Conservation (phyloP, 2,113 vertebrate species). For the Stictonetta naevosa region DNA sequence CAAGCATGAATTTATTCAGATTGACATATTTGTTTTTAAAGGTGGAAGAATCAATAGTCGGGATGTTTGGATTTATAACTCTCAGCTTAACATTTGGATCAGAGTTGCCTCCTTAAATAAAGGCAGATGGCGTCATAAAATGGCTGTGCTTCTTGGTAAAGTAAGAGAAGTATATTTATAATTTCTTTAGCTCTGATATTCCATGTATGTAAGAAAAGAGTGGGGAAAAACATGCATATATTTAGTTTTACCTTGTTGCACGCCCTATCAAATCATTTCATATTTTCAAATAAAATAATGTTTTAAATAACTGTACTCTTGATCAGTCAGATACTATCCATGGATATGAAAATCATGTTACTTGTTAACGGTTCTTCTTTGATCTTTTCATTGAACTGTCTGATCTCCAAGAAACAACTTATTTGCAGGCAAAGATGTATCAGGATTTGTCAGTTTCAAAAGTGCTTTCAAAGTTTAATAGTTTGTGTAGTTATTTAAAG, state of each 20-base stretch:
- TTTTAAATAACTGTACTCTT: background rate
- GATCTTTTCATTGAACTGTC: background rate
- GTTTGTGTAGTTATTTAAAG: background rate
- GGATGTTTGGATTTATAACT: slow-evolving; percentile 99
- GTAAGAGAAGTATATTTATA: slow-evolving; percentile 77
- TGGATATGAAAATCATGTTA: slow-evolving; percentile 35
- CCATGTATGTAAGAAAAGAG: slow-evolving; percentile 8
- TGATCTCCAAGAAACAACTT: background rate
- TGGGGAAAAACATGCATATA: background rate
- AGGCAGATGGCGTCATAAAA: slow-evolving; percentile 98
- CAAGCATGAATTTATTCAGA: background rate
- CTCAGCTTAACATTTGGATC: slow-evolving; percentile 98
- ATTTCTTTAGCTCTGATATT: background rate
- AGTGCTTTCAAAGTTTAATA: background rate
- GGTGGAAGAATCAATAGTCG: slow-evolving; percentile 97
- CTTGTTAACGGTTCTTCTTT: background rate
- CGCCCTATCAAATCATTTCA: background rate
- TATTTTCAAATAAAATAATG: background rate
- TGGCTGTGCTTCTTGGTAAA: slow-evolving; percentile 97
- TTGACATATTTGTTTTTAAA: slow-evolving; percentile 58
- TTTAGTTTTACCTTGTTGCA: background rate
- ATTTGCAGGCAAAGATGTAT: background rate
- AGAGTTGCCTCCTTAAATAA: slow-evolving; percentile 97
- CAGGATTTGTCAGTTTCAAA: background rate
- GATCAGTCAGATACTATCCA: background rate